phyloP scores from a whole-genome alignment of 2,888 invertebrate genomes.

The Gastrophysa polygoni region DNA sequence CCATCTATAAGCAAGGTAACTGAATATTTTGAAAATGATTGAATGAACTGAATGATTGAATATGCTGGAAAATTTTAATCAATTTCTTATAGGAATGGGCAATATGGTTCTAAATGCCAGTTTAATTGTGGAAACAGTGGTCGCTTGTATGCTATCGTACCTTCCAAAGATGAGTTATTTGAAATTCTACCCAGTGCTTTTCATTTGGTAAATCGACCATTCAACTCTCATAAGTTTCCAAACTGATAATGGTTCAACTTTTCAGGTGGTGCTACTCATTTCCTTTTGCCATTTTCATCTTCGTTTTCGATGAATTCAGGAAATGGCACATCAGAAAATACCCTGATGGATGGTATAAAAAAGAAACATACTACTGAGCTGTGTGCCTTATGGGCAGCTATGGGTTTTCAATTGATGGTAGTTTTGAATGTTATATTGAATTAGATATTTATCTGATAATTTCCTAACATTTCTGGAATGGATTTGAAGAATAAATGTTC shows the following conservation, averaged over 20 bases:
- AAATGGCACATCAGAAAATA: slow-evolving; percentile 73
- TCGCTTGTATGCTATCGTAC: slow-evolving; percentile 72
- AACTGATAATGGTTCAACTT: too few relatives aligned
- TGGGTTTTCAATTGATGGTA: slow-evolving; percentile 21
- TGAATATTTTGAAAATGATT: too few relatives aligned
- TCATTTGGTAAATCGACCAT: slow-evolving; percentile 62
- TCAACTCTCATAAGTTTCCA: too few relatives aligned
- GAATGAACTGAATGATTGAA: too few relatives aligned
- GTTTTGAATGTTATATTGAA: not conserved
- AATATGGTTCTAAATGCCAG: slow-evolving; percentile 70
- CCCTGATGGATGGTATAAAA: slow-evolving; percentile 74
- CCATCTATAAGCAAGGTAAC: slow-evolving; percentile 72
- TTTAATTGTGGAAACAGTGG: slow-evolving; percentile 67
- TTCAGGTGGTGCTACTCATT: slow-evolving; percentile 62
- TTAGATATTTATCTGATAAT: not conserved
- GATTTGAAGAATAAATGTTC: not conserved
- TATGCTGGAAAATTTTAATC: not conserved
- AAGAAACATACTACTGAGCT: slow-evolving; percentile 75
- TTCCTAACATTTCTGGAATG: not conserved
- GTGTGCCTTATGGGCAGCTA: not conserved
- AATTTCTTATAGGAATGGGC: slow-evolving; percentile 62
- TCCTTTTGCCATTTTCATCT: slow-evolving; percentile 78
- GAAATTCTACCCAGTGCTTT: slow-evolving; percentile 71
- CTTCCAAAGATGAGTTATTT: slow-evolving; percentile 67
- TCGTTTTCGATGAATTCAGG: slow-evolving; percentile 78